Evolutionary conservation across 2,797 vertebrate species (phyloP).

Genomic region (Hipposideros larvatus): DNA sequence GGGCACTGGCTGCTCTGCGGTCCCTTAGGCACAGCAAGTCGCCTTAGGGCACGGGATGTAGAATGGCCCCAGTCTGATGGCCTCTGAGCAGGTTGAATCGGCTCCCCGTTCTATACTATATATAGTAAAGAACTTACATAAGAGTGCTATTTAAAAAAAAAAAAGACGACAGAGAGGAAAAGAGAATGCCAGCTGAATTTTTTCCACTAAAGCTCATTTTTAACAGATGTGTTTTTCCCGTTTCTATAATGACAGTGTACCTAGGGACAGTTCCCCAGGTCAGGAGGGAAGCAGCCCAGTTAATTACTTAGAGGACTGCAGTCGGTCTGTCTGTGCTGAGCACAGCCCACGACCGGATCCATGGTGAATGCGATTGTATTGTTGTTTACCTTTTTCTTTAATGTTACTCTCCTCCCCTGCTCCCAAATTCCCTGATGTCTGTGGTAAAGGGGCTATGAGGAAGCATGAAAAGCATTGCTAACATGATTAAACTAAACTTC

Average conservation of each 20-base stretch:
- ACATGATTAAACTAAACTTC: neutral
- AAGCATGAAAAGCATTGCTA: neutral
- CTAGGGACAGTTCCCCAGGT: conserved; percentile 46
- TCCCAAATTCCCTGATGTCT: conserved; percentile 10
- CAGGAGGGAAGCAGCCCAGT: neutral
- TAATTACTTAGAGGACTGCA: neutral
- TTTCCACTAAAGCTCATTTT: conserved; percentile 88
- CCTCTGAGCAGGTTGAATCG: neutral
- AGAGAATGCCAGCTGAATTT: conserved; percentile 83
- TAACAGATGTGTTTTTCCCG: conserved; percentile 83
- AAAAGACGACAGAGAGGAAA: conserved; percentile 55
- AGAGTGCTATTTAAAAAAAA: conserved; percentile 61
- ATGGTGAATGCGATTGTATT: neutral
- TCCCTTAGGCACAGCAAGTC: too few species aligned
- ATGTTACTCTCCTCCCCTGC: neutral
- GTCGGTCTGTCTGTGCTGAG: neutral
- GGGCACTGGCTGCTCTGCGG: accelerated
- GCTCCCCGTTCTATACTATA: conserved; percentile 77
- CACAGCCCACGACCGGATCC: neutral
- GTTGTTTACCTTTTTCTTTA: conserved; percentile 1
- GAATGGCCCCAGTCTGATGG: neutral
- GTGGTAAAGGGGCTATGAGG: neutral
- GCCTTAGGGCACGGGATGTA: neutral
- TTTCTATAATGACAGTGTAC: conserved; percentile 76
- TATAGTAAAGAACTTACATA: conserved; percentile 81